phyloP scores from a whole-genome alignment of 2,113 vertebrate genomes.

The Pseudolaguvia tuberculata region DNA sequence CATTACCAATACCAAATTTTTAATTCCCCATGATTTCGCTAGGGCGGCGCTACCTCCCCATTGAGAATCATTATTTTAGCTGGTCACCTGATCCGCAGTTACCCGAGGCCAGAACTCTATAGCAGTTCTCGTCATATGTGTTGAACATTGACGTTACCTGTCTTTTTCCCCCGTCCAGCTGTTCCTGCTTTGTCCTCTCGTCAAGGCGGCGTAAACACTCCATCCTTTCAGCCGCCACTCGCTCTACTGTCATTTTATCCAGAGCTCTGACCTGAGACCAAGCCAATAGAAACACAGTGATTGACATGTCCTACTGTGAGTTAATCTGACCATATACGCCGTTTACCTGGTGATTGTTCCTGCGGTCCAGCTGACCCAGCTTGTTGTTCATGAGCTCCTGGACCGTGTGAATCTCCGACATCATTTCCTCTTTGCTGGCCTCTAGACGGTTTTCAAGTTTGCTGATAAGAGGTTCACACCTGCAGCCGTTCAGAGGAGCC shows the following conservation, averaged over 20 bases:
- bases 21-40: too few relatives aligned
- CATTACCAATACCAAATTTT: too few relatives aligned
- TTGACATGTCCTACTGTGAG: neutral
- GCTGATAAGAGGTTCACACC: slow-evolving; percentile 89
- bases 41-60: too few relatives aligned
- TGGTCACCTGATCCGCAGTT: neutral
- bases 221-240: slow-evolving; percentile 82
- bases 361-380: slow-evolving; percentile 87
- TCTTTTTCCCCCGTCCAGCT: slow-evolving; percentile 75
- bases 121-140: neutral
- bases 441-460: slow-evolving; percentile 94
- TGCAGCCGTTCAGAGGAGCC: slow-evolving; percentile 93
- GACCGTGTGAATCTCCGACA: slow-evolving; percentile 83
- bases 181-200: slow-evolving; percentile 71
- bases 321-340: neutral
- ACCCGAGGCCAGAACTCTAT: neutral
- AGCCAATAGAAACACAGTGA: neutral
- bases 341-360: slow-evolving; percentile 86
- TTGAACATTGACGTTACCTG: slow-evolving; percentile 69
- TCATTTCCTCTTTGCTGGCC: slow-evolving; percentile 92
- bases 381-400: slow-evolving; percentile 90
- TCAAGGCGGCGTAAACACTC: slow-evolving; percentile 86
- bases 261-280: slow-evolving; percentile 77
- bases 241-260: slow-evolving; percentile 87
- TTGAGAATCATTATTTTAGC: neutral